Evolutionary conservation across 2,888 invertebrate species (phyloP).

Genomic region (Physocephala rufipes): DNA sequence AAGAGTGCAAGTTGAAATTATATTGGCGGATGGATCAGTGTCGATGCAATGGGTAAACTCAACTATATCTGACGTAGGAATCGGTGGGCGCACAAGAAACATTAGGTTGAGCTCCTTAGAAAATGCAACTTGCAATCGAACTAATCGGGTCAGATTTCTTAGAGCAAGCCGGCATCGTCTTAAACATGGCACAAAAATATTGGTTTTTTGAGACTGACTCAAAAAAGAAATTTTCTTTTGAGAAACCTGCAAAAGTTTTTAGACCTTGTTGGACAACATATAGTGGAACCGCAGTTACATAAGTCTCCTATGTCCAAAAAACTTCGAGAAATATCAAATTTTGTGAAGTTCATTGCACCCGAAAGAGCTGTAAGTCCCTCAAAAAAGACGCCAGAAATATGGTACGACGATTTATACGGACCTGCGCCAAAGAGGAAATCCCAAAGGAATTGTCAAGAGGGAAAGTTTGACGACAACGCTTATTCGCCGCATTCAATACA

Average conservation of each 20-base stretch:
- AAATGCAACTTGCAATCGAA: conserved; percentile 27
- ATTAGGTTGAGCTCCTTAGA: conserved; percentile 20
- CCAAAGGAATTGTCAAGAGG: too few relatives aligned
- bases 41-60: conserved; percentile 3
- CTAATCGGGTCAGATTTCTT: conserved; percentile 26
- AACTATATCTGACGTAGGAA: conserved; percentile 16
- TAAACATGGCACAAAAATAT: conserved; percentile 4
- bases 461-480: conserved; percentile 11
- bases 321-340: not conserved
- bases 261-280: not conserved
- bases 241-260: not conserved
- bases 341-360: not conserved
- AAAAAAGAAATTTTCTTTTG: not conserved
- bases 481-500: conserved; percentile 26
- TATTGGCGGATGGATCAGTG: conserved; percentile 38
- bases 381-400: too few relatives aligned
- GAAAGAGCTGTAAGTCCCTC: too few relatives aligned
- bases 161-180: conserved; percentile 11
- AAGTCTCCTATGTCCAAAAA: too few relatives aligned
- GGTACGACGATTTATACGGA: conserved; percentile 6
- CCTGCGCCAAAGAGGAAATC: conserved; percentile 26
- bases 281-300: too few relatives aligned
- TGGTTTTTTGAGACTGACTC: not conserved
- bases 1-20: conserved; percentile 32
- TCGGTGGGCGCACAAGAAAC: conserved; percentile 8